A percentile compares a stretch with the other conserved stretches of the same genome.
Conservation (phyloP, 2,113 vertebrate genomes). For the Henicopernis longicauda region DNA sequence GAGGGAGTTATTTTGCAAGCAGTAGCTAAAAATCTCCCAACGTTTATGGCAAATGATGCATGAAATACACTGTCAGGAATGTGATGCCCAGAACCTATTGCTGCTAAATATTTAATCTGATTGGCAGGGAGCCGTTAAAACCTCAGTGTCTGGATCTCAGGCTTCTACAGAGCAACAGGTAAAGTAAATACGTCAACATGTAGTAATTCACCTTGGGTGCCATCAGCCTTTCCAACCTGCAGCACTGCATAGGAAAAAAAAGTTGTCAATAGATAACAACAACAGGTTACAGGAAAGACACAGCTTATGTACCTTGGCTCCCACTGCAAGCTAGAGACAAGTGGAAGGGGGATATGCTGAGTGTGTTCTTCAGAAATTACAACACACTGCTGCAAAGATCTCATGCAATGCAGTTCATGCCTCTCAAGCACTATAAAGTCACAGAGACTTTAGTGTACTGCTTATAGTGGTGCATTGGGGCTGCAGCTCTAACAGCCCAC, state of each 20-base stretch:
- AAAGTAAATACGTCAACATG: conserved; percentile 20
- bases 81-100: conserved; percentile 25
- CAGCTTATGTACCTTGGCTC: background rate
- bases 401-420: background rate
- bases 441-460: background rate
- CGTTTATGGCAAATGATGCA: conserved; percentile 42
- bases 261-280: background rate
- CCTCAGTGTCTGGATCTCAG: background rate
- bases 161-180: conserved; percentile 29
- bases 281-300: background rate
- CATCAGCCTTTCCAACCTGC: background rate
- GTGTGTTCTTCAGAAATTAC: background rate
- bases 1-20: background rate
- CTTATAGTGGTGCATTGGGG: background rate
- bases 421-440: background rate
- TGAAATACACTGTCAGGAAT: conserved; percentile 47
- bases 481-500: background rate
- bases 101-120: conserved; percentile 61
- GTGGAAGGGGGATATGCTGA: background rate
- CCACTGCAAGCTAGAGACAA: background rate
- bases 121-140: conserved; percentile 33
- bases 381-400: background rate
- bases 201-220: background rate
- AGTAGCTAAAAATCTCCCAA: background rate
- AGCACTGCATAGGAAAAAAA: background rate